These are phyloP conservation scores for Neopelma chrysocephalum DNA, from an alignment of 2,797 vertebrate genomes.

Conservation along the genomic window DNA sequence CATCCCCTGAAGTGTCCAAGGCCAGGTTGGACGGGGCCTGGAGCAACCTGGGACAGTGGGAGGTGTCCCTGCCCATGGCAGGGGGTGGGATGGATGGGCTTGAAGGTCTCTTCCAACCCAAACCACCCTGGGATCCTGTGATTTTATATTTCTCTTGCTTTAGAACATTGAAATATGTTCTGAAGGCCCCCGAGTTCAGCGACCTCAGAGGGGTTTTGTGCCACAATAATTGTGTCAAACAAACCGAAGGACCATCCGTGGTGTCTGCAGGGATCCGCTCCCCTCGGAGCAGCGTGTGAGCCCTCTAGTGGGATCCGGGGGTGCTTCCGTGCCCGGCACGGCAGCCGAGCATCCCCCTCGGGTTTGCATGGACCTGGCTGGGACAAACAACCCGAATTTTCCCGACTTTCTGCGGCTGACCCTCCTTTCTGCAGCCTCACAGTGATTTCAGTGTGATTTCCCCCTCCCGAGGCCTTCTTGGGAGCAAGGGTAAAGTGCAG, in stretches of 20 bases:
- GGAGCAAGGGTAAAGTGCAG: not conserved
- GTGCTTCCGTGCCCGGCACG: not conserved
- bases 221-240: not conserved
- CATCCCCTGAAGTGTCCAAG: not conserved
- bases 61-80: not conserved
- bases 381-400: rapidly evolving
- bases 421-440: not conserved
- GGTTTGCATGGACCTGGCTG: not conserved
- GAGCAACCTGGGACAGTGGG: rapidly evolving
- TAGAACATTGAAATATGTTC: not conserved
- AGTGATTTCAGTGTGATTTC: not conserved
- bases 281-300: not conserved
- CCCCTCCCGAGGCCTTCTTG: not conserved
- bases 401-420: not conserved
- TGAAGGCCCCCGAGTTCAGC: not conserved
- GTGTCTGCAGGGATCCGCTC: not conserved
- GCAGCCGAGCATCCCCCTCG: not conserved
- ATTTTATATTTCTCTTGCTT: not conserved
- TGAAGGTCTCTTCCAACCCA: not conserved
- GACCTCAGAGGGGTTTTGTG: not conserved
- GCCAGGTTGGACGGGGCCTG: rapidly evolving
- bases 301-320: constrained; percentile 35
- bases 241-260: not conserved
- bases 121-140: not conserved
- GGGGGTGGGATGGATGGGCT: rapidly evolving